phyloP scores from a whole-genome alignment of 2,888 invertebrate genomes.

The Lasioglossum pauxillum region DNA sequence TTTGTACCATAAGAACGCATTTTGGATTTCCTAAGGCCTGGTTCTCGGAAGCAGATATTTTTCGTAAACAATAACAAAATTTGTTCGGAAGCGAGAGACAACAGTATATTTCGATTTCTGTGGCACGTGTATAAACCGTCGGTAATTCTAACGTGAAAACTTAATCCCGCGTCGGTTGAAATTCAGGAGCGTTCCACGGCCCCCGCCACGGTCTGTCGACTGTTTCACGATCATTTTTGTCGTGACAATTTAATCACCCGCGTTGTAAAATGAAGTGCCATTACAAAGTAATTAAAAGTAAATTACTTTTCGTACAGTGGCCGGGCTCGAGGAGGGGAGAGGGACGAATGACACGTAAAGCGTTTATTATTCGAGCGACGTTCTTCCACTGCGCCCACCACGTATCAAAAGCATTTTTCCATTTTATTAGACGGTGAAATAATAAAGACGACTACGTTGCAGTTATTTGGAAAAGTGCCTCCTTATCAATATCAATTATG shows the following conservation, averaged over 20 bases:
- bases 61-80: background rate
- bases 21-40: background rate
- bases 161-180: conserved; percentile 6
- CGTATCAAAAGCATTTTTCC: conserved; percentile 27
- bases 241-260: conserved; percentile 19
- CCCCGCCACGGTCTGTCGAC: background rate
- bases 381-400: background rate
- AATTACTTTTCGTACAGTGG: conserved; percentile 28
- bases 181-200: background rate
- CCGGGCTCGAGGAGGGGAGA: background rate
- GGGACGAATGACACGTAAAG: conserved; percentile 9
- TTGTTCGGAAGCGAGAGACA: background rate
- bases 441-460: conserved; percentile 19
- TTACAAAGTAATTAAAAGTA: conserved; percentile 35
- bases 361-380: conserved; percentile 19
- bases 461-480: conserved; percentile 10
- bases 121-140: background rate
- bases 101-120: background rate
- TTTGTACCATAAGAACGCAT: background rate
- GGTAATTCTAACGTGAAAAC: background rate
- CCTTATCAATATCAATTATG: conserved; percentile 44
- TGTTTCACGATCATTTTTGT: conserved; percentile 10
- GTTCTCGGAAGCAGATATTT: too few relatives aligned
- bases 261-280: conserved; percentile 27
- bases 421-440: conserved; percentile 23